Conservation (phyloP, 2,888 invertebrate genomes). For the Apomyelois bistriatella region DNA sequence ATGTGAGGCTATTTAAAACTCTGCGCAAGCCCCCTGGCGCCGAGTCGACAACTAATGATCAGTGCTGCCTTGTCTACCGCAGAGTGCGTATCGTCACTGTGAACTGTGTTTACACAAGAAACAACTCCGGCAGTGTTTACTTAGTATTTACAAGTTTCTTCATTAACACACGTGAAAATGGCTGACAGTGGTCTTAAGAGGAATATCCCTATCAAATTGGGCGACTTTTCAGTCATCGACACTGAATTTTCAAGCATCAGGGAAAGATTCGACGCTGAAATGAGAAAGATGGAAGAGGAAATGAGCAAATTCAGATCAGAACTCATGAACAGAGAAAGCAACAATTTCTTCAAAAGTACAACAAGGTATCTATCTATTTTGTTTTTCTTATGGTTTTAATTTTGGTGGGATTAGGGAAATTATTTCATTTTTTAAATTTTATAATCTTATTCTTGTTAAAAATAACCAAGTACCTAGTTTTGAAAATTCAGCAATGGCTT, state of each 20-base stretch:
- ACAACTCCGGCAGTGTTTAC: conserved; percentile 69
- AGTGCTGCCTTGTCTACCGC: conserved; percentile 73
- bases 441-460: too few relatives aligned
- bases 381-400: not conserved
- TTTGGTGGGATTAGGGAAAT: too few relatives aligned
- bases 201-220: conserved; percentile 95
- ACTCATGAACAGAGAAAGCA: conserved; percentile 94
- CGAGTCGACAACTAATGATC: conserved; percentile 78
- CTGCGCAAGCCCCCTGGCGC: conserved; percentile 78
- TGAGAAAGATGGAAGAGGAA: conserved; percentile 99
- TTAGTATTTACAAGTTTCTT: conserved; percentile 68
- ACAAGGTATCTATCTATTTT: conserved; percentile 84
- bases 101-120: conserved; percentile 72
- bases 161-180: conserved; percentile 79
- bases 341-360: conserved; percentile 94
- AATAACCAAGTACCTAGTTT: too few relatives aligned
- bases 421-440: too few relatives aligned
- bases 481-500: too few relatives aligned
- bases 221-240: conserved; percentile 97
- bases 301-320: conserved; percentile 97
- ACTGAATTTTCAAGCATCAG: conserved; percentile 97
- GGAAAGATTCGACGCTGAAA: conserved; percentile 97
- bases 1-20: conserved; percentile 80
- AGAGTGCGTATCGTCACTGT: conserved; percentile 62
- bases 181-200: conserved; percentile 91